These are phyloP conservation scores for Globicephala melas DNA, from an alignment of 2,113 vertebrate genomes.

Conservation along the genomic window DNA sequence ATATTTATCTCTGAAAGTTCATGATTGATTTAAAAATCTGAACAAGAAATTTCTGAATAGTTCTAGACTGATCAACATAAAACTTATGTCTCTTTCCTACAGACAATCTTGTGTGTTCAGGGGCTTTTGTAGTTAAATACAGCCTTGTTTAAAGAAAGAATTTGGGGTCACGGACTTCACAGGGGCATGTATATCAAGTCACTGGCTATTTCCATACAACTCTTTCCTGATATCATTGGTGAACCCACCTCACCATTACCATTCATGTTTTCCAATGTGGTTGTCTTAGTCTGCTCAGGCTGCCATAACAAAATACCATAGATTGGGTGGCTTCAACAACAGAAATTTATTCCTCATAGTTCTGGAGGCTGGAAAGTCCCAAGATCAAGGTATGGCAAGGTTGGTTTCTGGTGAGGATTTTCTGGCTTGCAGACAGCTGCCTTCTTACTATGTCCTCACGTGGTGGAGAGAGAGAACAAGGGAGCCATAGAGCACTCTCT, in stretches of 20 bases:
- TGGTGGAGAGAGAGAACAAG: neutral
- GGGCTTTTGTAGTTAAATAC: neutral
- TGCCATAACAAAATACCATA: neutral
- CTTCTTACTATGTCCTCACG: neutral
- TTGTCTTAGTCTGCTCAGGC: neutral
- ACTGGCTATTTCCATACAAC: neutral
- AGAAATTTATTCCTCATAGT: neutral
- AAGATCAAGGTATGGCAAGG: neutral
- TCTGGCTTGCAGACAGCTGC: neutral
- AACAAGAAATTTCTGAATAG: slow-evolving; percentile 25
- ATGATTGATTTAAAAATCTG: slow-evolving; percentile 39
- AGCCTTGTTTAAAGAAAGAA: neutral
- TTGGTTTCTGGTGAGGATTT: neutral
- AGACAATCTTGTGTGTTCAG: neutral
- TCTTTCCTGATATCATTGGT: neutral
- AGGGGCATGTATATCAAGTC: neutral
- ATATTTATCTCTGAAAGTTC: slow-evolving; percentile 56
- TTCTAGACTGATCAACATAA: neutral
- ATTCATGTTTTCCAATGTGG: neutral
- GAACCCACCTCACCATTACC: neutral
- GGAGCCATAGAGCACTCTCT: neutral
- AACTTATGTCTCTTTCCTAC: neutral
- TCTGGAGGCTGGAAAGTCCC: neutral
- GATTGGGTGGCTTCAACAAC: neutral
- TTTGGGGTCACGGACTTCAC: neutral